Evolutionary conservation across 2,888 invertebrate species (phyloP).

Genomic region (Unio pictorum): DNA sequence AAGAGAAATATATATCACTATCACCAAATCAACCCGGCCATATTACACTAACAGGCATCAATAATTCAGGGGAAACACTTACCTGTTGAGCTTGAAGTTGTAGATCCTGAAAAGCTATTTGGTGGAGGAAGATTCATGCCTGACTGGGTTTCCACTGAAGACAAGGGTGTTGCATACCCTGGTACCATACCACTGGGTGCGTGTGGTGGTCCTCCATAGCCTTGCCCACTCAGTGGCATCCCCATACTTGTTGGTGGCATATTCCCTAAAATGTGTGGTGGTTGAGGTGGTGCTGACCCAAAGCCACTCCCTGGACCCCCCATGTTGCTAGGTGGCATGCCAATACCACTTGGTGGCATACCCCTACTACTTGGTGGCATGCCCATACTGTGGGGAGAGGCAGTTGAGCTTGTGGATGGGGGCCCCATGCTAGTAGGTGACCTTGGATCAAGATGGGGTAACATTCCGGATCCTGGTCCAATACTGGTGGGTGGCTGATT

Average conservation of each 20-base stretch:
- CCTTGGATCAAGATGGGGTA: no score
- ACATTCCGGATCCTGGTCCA: background rate
- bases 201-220: conserved; percentile 7
- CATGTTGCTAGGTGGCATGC: background rate
- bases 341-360: conserved; percentile 9
- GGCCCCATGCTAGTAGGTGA: conserved; percentile 13
- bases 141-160: conserved; percentile 2
- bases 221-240: conserved; percentile 13
- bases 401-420: conserved; percentile 20
- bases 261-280: conserved; percentile 2
- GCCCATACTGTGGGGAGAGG: conserved; percentile 13
- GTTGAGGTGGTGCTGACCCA: conserved; percentile 4
- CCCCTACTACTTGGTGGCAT: conserved; percentile 10
- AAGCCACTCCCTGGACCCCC: background rate
- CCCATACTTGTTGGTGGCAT: conserved; percentile 11
- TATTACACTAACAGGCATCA: no score
- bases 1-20: no score
- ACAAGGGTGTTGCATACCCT: no score
- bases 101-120: background rate
- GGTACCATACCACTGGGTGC: conserved; percentile 8
- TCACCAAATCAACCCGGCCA: no score
- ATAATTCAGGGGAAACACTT: no score
- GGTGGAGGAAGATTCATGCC: conserved; percentile 11
- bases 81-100: no score
- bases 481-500: conserved; percentile 11